Conservation (phyloP, 1,140 invertebrate species). For the Cydia amplana region DNA sequence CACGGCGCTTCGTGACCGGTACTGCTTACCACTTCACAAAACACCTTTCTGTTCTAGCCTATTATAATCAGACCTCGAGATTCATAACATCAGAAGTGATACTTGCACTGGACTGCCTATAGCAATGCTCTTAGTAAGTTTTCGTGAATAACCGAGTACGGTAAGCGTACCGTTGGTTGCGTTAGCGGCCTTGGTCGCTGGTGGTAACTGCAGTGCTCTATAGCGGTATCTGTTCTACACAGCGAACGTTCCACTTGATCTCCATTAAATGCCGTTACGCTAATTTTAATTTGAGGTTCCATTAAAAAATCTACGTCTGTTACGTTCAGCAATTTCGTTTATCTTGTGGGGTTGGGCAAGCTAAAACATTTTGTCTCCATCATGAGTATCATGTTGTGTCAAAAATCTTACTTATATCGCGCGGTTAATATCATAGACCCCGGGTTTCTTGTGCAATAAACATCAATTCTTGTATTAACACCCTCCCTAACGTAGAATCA, state of each 20-base stretch:
- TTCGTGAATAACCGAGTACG: conserved; percentile 58
- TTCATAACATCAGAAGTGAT: not conserved
- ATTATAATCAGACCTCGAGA: not conserved
- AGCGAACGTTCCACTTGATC: conserved; percentile 13
- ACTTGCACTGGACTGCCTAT: not conserved
- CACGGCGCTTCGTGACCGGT: conserved; percentile 22
- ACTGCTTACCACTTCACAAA: conserved; percentile 13
- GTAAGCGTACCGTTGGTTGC: conserved; percentile 61
- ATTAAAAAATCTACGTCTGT: conserved; percentile 2
- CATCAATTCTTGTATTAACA: no score
- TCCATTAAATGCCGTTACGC: conserved; percentile 18
- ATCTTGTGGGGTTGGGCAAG: not conserved
- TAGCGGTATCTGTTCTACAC: conserved; percentile 10
- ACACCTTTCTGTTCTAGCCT: not conserved
- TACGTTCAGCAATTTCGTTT: not conserved
- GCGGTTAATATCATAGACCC: no score
- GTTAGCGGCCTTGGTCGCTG: conserved; percentile 54
- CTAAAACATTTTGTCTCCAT: no score
- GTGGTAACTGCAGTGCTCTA: conserved; percentile 18
- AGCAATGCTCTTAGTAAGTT: not conserved
- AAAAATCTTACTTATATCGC: no score
- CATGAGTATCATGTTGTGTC: no score
- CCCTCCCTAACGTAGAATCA: no score
- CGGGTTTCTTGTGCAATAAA: no score
- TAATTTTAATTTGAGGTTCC: not conserved